Evolutionary conservation across 2,888 invertebrate genomes (phyloP), one percentile per base, ranked within the genome.

Genomic region (Mythimna impura): DNA sequence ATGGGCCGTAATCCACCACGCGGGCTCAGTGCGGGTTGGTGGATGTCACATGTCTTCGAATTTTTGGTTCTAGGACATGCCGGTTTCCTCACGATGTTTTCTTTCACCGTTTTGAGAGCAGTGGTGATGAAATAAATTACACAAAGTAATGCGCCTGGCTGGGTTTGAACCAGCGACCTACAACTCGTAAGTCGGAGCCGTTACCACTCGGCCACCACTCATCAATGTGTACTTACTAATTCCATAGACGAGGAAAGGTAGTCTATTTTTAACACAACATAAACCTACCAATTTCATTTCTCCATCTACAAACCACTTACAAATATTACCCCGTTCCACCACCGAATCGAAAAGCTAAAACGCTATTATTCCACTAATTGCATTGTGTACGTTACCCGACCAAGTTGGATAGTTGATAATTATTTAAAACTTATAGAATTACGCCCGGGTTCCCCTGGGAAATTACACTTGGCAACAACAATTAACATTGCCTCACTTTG

Each of bases 381-480:
- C 78, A 80, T 76, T 66, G 75, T 36, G 47, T 71, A 66, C 50
- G 47, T 67, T 64, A 66, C 71, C 55, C 61, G 47, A 25, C 64
- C 70, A 77, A 74, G 64, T 78, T 67, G 73, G 74, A 64, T 87
- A 81, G 78, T 75, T 68, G 70, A 80, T 88, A 87, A 90, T 89
- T 89, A 89, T 88, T 88, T 87, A 81, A 86, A 88, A 86, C 81
- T 87, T 83, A 81, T 80, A 85, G 83, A 87, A 88, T 87, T 87
- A 87, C 81, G 63, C 55, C 71, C 34, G 62, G 43, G 64, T 47
- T 72, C 76, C 85, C 85, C 76, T 1, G 76, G 91, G 91, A 91
- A 90, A 90, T 90, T 88, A 89, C 73, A 81, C 67, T 78, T 77
- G 78, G 76, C 68, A 78, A 79, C 84, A 82, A 81, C 84, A 75